These are phyloP conservation scores for Florisuga fusca DNA, from an alignment of 2,797 vertebrate species.

Conservation along the genomic window DNA sequence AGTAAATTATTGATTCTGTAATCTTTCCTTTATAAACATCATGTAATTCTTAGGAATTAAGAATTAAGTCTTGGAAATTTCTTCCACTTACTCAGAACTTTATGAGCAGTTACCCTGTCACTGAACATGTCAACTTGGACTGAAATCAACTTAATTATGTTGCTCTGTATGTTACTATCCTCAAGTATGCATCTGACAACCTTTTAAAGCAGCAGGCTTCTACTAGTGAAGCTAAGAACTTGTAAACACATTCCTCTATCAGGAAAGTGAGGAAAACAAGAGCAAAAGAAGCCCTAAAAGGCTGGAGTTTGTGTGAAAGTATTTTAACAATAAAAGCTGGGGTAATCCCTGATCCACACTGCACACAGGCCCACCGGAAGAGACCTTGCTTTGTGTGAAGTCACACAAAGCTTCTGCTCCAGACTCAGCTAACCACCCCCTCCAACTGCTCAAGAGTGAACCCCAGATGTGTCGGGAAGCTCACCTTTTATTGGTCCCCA, in stretches of 20 bases:
- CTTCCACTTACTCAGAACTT: not conserved
- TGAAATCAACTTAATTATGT: not conserved
- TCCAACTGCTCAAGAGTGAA: no score
- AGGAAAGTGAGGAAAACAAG: not conserved
- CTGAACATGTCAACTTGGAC: not conserved
- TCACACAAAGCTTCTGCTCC: not conserved
- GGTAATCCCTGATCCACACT: not conserved
- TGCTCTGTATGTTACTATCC: rapidly evolving
- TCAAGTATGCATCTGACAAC: not conserved
- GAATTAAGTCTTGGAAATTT: not conserved
- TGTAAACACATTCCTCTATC: rapidly evolving
- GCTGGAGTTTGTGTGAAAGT: not conserved
- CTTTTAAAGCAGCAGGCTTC: not conserved
- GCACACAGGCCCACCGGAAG: rapidly evolving
- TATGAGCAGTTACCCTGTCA: not conserved
- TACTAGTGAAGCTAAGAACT: not conserved
- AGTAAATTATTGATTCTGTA: not conserved
- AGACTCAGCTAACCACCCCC: no score
- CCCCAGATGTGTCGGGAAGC: no score
- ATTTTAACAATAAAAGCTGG: not conserved
- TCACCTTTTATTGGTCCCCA: no score
- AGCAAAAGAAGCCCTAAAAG: not conserved
- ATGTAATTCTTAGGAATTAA: not conserved
- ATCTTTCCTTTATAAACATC: not conserved
- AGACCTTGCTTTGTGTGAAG: rapidly evolving